Evolutionary conservation across 2,888 invertebrate genomes (phyloP).

Genomic region (Camponotus fellah): DNA sequence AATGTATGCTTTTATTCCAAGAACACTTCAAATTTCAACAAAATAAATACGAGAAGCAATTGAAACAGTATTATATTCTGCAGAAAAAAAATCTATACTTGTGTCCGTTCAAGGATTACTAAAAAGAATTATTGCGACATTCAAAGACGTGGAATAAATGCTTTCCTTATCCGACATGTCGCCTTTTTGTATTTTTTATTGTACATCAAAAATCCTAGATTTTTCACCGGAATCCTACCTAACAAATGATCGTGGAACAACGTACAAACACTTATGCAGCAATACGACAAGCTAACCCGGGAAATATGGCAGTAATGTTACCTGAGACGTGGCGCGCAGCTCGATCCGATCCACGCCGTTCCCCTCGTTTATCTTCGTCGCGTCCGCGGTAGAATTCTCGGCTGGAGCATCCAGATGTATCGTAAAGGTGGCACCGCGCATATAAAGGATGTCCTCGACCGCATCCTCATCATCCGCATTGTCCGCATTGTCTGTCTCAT

Average conservation of each 20-base stretch:
- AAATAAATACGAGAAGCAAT: background rate
- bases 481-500: slow-evolving; percentile 76
- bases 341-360: slow-evolving; percentile 73
- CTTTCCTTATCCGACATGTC: too few relatives aligned
- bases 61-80: background rate
- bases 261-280: slow-evolving; percentile 40
- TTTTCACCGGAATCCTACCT: slow-evolving; percentile 24
- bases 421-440: slow-evolving; percentile 83
- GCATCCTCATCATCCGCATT: slow-evolving; percentile 80
- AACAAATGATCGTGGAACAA: slow-evolving; percentile 27
- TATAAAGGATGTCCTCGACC: slow-evolving; percentile 86
- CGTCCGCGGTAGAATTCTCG: slow-evolving; percentile 75
- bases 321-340: slow-evolving; percentile 76
- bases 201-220: background rate
- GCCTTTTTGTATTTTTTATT: background rate
- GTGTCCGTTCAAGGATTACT: background rate
- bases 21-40: background rate
- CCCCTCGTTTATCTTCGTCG: slow-evolving; percentile 72
- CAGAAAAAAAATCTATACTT: background rate
- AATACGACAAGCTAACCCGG: slow-evolving; percentile 46
- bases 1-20: background rate
- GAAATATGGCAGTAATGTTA: slow-evolving; percentile 62
- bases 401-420: slow-evolving; percentile 80
- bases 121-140: background rate
- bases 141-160: background rate